A percentile compares a stretch with the other conserved stretches of the same genome.
Conservation (phyloP, 2,888 invertebrate species). For the Leuctra nigra region DNA sequence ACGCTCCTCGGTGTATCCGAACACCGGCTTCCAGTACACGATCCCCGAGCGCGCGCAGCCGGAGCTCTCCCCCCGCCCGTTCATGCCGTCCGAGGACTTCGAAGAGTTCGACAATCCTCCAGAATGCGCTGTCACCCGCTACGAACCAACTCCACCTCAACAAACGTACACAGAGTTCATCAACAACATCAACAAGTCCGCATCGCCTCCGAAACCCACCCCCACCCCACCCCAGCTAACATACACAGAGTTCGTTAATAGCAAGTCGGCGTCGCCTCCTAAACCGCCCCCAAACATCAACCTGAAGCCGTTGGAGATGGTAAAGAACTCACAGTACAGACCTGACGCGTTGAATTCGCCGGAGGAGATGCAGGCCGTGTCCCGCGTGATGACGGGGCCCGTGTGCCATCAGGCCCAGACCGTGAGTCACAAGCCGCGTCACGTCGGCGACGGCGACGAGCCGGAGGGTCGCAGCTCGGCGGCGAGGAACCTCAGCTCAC, state of each 20-base stretch:
- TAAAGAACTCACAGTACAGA: neutral
- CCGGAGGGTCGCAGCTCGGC: constrained; percentile 26
- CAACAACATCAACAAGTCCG: neutral
- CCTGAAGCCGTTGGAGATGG: neutral
- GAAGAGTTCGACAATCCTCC: neutral
- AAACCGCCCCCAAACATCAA: neutral
- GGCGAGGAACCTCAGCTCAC: constrained; percentile 28
- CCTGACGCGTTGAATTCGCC: constrained; percentile 37
- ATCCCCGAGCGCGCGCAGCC: constrained; percentile 3
- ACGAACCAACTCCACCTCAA: too few species aligned
- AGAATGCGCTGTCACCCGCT: neutral
- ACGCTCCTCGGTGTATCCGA: constrained; percentile 22
- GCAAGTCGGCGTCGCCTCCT: neutral
- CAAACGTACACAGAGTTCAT: too few species aligned
- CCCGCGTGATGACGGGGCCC: constrained; percentile 69
- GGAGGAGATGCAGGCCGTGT: constrained; percentile 54
- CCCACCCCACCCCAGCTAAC: neutral
- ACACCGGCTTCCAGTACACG: constrained; percentile 10
- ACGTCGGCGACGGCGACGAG: constrained; percentile 33
- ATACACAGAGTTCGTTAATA: too few species aligned
- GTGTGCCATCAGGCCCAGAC: constrained; percentile 66
- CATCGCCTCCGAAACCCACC: neutral
- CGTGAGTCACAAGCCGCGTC: constrained; percentile 31
- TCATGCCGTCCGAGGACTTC: neutral
- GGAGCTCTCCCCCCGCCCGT: constrained; percentile 5